Evolutionary conservation across 2,888 invertebrate genomes (phyloP).

Genomic region (Bombyx huttoni): DNA sequence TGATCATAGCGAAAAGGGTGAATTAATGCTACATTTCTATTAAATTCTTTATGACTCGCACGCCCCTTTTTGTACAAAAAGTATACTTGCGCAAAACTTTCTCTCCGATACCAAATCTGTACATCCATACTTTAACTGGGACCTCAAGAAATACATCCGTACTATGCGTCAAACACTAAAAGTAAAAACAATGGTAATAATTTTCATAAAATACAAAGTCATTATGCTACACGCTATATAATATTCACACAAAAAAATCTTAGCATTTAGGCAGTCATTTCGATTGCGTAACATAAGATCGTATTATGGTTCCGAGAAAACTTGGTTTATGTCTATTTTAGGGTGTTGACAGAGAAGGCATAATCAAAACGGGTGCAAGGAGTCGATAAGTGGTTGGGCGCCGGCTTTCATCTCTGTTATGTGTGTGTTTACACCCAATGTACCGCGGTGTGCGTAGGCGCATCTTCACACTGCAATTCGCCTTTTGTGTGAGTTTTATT

Average conservation of each 20-base stretch:
- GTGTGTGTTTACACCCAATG: constrained; percentile 46
- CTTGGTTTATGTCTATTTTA: constrained; percentile 50
- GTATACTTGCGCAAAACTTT: too few species aligned
- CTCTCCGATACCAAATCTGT: too few species aligned
- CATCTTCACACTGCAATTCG: constrained; percentile 19
- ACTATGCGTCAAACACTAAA: neutral
- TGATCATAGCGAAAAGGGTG: too few species aligned
- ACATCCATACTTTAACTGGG: neutral
- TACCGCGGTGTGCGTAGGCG: constrained; percentile 28
- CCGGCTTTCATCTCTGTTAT: constrained; percentile 57
- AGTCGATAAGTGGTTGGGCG: constrained; percentile 61
- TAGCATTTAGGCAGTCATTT: neutral
- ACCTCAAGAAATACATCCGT: neutral
- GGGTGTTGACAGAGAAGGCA: constrained; percentile 56
- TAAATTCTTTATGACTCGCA: neutral
- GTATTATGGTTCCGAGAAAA: neutral
- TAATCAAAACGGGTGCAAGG: constrained; percentile 52
- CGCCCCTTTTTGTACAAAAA: neutral
- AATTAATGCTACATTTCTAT: too few species aligned
- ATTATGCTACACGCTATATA: too few species aligned
- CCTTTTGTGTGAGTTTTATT: constrained; percentile 32
- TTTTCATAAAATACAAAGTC: neutral
- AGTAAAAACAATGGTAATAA: neutral
- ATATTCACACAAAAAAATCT: neutral
- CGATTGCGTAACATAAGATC: neutral